Conservation (phyloP, 2,797 vertebrate genomes). For the Lates japonicus region DNA sequence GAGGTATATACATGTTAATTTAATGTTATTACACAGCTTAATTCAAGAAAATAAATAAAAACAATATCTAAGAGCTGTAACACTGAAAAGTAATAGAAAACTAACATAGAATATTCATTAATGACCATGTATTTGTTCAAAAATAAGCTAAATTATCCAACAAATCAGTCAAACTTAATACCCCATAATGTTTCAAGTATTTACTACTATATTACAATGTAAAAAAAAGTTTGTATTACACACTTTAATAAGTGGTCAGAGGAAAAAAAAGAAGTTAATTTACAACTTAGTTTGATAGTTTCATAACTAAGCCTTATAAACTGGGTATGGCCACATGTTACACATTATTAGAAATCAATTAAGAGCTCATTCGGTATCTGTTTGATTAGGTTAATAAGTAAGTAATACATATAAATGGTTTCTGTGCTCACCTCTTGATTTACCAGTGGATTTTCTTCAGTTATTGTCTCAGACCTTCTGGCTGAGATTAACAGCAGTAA, state of each 20-base stretch:
- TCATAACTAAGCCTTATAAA: background rate
- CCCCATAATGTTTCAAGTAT: background rate
- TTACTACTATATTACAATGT: no score
- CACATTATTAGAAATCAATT: background rate
- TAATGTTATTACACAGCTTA: background rate
- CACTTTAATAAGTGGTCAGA: no score
- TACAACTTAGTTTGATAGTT: background rate
- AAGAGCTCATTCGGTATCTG: background rate
- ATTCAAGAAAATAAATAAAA: background rate
- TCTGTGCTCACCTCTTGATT: constrained; percentile 57
- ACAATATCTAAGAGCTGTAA: background rate
- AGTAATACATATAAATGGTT: background rate
- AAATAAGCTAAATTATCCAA: background rate
- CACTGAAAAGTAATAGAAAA: background rate
- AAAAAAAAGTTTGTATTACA: background rate
- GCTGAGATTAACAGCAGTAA: constrained; percentile 72
- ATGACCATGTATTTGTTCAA: background rate
- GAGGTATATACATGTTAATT: background rate
- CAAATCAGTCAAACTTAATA: background rate
- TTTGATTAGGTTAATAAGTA: background rate
- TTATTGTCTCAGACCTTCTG: constrained; percentile 37
- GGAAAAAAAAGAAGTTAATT: background rate
- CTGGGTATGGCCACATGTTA: no score
- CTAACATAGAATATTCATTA: background rate
- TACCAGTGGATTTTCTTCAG: constrained; percentile 56